These are phyloP conservation scores for Zhuqinia jingwanae DNA, from an alignment of 2,888 invertebrate genomes.

Conservation along the genomic window DNA sequence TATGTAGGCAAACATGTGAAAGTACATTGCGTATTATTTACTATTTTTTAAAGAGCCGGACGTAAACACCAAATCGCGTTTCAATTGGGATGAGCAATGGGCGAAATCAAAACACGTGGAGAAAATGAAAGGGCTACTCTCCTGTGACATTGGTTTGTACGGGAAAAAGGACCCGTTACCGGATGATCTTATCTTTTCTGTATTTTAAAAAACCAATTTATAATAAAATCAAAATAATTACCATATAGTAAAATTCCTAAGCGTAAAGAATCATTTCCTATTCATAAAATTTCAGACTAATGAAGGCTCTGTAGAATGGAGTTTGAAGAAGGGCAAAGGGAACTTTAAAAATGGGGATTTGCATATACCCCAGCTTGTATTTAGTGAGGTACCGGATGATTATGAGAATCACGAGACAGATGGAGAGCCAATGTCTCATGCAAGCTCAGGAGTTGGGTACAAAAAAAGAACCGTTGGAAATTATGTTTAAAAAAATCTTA, in stretches of 20 bases:
- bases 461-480: too few relatives aligned
- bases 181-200: conserved; percentile 50
- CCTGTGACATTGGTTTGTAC: conserved; percentile 46
- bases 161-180: conserved; percentile 47
- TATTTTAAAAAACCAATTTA: neutral
- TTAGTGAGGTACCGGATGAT: conserved; percentile 17
- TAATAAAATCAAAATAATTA: neutral
- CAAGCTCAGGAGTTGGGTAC: too few relatives aligned
- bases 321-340: neutral
- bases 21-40: too few relatives aligned
- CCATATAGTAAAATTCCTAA: neutral
- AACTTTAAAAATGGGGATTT: neutral
- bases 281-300: neutral
- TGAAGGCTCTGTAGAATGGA: conserved; percentile 20
- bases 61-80: neutral
- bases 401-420: neutral
- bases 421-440: too few relatives aligned
- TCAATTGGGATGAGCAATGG: conserved; percentile 62
- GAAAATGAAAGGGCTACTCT: conserved; percentile 33
- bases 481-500: too few relatives aligned
- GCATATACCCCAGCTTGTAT: conserved; percentile 39
- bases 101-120: conserved; percentile 26
- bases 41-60: neutral
- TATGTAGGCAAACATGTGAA: too few relatives aligned
- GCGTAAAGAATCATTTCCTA: too few relatives aligned